phyloP scores from a whole-genome alignment of 2,888 invertebrate species.

The Drosophila kuntzei region DNA sequence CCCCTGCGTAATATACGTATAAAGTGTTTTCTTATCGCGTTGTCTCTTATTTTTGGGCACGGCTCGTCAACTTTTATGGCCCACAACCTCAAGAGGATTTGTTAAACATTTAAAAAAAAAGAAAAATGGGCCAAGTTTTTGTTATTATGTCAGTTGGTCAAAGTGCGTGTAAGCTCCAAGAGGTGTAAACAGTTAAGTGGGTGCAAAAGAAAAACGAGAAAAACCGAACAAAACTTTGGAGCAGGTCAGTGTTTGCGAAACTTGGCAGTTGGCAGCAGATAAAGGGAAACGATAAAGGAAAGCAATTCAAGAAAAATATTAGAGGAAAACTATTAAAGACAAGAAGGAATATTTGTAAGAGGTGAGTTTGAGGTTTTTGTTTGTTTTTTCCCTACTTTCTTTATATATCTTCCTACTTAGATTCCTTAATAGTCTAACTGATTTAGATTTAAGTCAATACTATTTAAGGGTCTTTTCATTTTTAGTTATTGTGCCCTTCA shows the following conservation, averaged over 20 bases:
- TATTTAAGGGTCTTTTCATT: not conserved
- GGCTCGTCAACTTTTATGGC: conserved; percentile 72
- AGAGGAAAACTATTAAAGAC: not conserved
- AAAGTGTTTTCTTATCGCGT: conserved; percentile 54
- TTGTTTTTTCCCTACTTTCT: not conserved
- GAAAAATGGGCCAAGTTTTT: conserved; percentile 69
- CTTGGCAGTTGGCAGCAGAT: conserved; percentile 1
- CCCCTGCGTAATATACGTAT: conserved; percentile 2
- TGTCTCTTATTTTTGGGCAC: conserved; percentile 46
- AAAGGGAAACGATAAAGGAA: not conserved
- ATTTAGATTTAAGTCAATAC: not conserved
- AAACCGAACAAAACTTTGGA: conserved; percentile 30
- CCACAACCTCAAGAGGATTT: conserved; percentile 48
- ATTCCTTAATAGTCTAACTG: too few relatives aligned
- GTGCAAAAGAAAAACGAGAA: conserved; percentile 15
- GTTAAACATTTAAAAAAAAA: conserved; percentile 25
- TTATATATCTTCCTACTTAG: not conserved
- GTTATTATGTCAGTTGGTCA: conserved; percentile 69
- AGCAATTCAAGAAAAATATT: not conserved
- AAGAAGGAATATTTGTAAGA: not conserved
- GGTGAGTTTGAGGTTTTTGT: not conserved
- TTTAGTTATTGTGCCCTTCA: not conserved
- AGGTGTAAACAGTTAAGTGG: conserved; percentile 18
- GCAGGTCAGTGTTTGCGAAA: conserved; percentile 60
- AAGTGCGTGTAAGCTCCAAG: conserved; percentile 57